Percentiles rank a stretch among this genome's conserved stretches.
These are phyloP conservation scores for Gavia stellata DNA, from an alignment of 2,113 vertebrate genomes.

Conservation along the genomic window DNA sequence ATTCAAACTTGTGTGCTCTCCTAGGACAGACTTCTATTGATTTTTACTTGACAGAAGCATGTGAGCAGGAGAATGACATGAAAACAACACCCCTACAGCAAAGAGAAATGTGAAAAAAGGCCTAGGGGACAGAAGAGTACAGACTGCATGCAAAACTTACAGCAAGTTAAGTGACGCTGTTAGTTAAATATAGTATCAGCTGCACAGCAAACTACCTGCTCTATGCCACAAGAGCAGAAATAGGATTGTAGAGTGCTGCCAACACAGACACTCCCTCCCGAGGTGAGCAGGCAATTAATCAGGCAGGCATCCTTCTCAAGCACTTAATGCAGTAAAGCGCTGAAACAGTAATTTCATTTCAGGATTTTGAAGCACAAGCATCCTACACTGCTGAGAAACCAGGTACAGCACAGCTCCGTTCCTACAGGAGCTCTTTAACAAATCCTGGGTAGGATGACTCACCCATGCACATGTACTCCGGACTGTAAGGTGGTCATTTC, in stretches of 20 bases:
- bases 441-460: background rate
- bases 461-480: background rate
- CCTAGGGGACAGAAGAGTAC: background rate
- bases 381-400: background rate
- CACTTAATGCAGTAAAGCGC: background rate
- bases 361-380: background rate
- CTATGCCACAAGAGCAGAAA: background rate
- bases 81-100: background rate
- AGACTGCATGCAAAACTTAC: background rate
- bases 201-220: background rate
- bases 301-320: background rate
- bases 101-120: background rate
- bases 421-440: background rate
- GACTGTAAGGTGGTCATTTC: background rate
- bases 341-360: background rate
- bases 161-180: background rate
- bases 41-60: background rate
- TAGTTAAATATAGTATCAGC: background rate
- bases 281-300: background rate
- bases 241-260: background rate
- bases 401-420: background rate
- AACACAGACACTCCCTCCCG: background rate
- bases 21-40: background rate
- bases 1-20: background rate
- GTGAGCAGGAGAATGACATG: background rate